Base-by-base conservation (phyloP, 2,113 vertebrate genomes). In the Pteruthius melanotis region DNA sequence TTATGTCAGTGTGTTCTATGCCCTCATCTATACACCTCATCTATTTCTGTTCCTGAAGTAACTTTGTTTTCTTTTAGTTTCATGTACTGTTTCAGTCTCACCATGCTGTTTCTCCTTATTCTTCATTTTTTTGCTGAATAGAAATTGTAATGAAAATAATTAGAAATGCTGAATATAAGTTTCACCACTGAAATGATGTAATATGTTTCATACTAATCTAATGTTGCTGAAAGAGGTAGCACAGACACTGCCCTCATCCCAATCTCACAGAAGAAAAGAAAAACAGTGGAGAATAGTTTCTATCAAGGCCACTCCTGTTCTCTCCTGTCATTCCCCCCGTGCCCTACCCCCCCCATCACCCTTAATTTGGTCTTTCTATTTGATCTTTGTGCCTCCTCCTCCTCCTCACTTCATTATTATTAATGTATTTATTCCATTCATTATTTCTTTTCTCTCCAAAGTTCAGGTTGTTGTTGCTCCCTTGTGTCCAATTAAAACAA, bases 261-360 rank as follows among this genome's bases (percentile, higher is more conserved):
- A 66, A 0, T 70, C 23, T n/a, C 24, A 30, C 4, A 19, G 45
- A 71, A 75, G 27, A 60, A 54, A 68, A 65, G 13, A 23, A 74
- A 56, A 90, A 11, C 13, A 30, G 11, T 35, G n/a, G 11, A 45
- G 22, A 84, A 42, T 10, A 70, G 7, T 56, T 92, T 56, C 24
- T 15, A 35, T 74, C 11, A 33, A 75, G 59, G 30, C 23, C n/a
- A 59, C 11, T 7, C 3, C 27, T 69, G 8, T 77, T 81, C 37
- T 80, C 7, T 70, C 6, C 24, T 74, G 11, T 57, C 2, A 1
- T n/a, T 40, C 59, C 21, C 7, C n/a, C n/a, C n/a, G n/a, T n/a
- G n/a, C n/a, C n/a, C n/a, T n/a, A n/a, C n/a, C n/a, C 16, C 4
- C 20, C 10, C 16, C 7, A 0, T 59, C 31, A 56, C 12, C 20